Percentiles rank a stretch among this genome's conserved stretches.
These are phyloP conservation scores for Brienomyrus brachyistius DNA, from an alignment of 2,113 vertebrate species.

Conservation along the genomic window DNA sequence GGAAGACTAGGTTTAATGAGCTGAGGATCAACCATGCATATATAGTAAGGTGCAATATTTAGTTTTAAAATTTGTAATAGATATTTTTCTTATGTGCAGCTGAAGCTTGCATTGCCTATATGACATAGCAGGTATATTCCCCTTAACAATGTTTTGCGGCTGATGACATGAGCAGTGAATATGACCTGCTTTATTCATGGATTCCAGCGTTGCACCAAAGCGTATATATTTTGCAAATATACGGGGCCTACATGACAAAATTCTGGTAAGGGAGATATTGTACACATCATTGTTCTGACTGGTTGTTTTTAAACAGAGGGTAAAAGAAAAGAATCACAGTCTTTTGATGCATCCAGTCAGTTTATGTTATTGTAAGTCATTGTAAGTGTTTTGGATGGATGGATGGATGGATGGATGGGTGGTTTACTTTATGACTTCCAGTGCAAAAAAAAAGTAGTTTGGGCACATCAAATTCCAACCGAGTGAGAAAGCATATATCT, in stretches of 20 bases:
- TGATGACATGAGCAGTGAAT: not conserved
- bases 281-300: conserved; percentile 17
- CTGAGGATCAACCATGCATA: not conserved
- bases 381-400: not conserved
- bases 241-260: not conserved
- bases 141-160: not conserved
- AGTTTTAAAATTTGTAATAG: not conserved
- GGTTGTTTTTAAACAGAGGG: not conserved
- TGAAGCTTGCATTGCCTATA: conserved; percentile 1
- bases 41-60: not conserved
- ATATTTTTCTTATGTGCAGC: not conserved
- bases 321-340: not conserved
- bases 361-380: not conserved
- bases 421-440: not conserved
- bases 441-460: not conserved
- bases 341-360: not conserved
- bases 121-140: conserved; percentile 5
- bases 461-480: not conserved
- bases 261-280: conserved; percentile 9
- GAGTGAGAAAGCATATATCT: not conserved
- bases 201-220: not conserved
- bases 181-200: not conserved
- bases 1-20: not conserved
- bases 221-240: conserved; percentile 1
- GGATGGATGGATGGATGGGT: not conserved